These are phyloP conservation scores for Tenthredo notha DNA, from an alignment of 2,888 invertebrate genomes.

Conservation along the genomic window DNA sequence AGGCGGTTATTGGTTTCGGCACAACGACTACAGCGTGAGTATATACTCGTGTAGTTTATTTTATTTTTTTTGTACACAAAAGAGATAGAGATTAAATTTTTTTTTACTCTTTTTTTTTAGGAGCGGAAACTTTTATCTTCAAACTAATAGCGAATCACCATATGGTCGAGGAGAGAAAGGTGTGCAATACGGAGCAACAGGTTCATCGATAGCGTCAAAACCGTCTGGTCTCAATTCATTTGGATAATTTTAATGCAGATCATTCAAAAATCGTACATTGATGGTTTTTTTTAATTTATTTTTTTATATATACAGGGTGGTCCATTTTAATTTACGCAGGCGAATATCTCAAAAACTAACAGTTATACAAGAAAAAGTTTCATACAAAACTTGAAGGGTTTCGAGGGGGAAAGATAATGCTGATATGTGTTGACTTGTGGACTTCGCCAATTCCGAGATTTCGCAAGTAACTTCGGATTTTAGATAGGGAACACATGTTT, in stretches of 20 bases:
- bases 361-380: too few species aligned
- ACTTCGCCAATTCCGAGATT: too few species aligned
- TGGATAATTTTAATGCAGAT: neutral
- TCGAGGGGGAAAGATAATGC: too few species aligned
- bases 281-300: neutral
- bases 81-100: neutral
- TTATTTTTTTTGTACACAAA: too few species aligned
- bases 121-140: conserved; percentile 63
- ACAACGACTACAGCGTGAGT: conserved; percentile 27
- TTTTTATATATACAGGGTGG: too few species aligned
- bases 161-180: conserved; percentile 58
- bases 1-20: conserved; percentile 60
- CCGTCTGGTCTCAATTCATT: too few species aligned
- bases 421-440: too few species aligned
- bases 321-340: too few species aligned
- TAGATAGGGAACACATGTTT: too few species aligned
- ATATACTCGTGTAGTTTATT: neutral
- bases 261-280: neutral
- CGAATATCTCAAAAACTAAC: too few species aligned
- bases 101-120: conserved; percentile 58
- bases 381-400: too few species aligned
- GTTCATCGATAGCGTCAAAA: neutral
- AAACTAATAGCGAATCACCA: conserved; percentile 60
- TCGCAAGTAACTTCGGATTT: too few species aligned
- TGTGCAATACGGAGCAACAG: neutral